Evolutionary conservation across 2,113 vertebrate genomes (phyloP).

Genomic region (Hemicordylus capensis): DNA sequence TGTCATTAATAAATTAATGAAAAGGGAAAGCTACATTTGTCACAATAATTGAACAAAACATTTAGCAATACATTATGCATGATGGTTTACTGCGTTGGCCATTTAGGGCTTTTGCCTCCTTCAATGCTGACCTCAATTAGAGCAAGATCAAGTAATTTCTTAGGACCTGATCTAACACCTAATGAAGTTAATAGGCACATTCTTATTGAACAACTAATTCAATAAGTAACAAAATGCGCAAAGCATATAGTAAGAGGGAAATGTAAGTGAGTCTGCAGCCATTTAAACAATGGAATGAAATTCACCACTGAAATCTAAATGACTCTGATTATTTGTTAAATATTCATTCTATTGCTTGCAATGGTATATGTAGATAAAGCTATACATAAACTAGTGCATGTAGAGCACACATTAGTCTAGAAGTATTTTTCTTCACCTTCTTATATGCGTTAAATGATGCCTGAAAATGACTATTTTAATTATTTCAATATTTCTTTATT

Average conservation of each 20-base stretch:
- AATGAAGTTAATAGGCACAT: constrained; percentile 31
- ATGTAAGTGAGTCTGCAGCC: not conserved
- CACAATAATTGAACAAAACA: constrained; percentile 35
- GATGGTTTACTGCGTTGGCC: constrained; percentile 14
- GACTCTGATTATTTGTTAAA: not conserved
- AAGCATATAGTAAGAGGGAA: not conserved
- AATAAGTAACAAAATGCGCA: constrained; percentile 16
- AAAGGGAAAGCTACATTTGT: constrained; percentile 37
- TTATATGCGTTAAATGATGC: not conserved
- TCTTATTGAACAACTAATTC: constrained; percentile 26
- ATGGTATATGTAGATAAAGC: not conserved
- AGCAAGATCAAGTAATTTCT: constrained; percentile 25
- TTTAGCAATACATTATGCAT: constrained; percentile 27
- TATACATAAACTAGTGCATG: not conserved
- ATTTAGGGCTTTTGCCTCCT: not conserved
- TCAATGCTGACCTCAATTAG: constrained; percentile 30
- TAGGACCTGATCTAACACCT: constrained; percentile 13
- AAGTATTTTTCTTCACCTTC: not conserved
- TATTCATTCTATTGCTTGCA: not conserved
- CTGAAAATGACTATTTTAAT: not conserved
- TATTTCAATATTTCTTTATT: not conserved
- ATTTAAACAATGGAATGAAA: not conserved
- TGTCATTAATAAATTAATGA: constrained; percentile 29
- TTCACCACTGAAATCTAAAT: not conserved
- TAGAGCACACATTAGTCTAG: not conserved